Conservation (phyloP, 2,797 vertebrate species). For the Cryptoprocta ferox region DNA sequence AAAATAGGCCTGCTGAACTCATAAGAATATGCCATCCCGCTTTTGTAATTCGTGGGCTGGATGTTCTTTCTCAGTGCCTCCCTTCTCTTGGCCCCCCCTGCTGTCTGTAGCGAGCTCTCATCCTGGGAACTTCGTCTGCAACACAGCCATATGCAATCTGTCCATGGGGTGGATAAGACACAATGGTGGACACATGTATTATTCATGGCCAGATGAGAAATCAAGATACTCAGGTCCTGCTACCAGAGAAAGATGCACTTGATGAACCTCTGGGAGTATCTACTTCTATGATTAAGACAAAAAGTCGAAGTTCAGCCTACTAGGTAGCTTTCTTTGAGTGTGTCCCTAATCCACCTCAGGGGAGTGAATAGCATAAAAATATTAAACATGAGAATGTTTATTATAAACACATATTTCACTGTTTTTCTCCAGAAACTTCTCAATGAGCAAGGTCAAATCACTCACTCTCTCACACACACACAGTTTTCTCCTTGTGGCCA, state of each 20-base stretch:
- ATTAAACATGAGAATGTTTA: not conserved
- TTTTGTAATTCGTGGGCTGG: not conserved
- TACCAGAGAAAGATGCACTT: not conserved
- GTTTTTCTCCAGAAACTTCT: conserved; percentile 25
- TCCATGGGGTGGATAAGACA: not conserved
- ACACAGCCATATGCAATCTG: not conserved
- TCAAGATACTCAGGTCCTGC: not conserved
- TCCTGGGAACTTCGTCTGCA: not conserved
- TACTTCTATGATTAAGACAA: not conserved
- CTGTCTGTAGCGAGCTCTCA: not conserved
- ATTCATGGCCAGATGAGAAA: not conserved
- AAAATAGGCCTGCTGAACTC: not conserved
- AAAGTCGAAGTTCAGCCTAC: not conserved
- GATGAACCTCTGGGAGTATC: not conserved
- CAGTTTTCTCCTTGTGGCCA: not conserved
- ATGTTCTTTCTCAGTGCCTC: not conserved
- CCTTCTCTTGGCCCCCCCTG: rapidly evolving
- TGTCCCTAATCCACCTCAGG: not conserved
- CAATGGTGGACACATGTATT: not conserved
- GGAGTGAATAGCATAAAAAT: not conserved
- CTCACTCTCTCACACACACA: not conserved
- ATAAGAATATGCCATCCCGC: not conserved
- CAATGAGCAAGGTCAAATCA: conserved; percentile 16
- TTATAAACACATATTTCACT: not conserved
- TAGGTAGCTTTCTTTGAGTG: not conserved